Evolutionary conservation across 2,888 invertebrate genomes (phyloP), one percentile per base, ranked within the genome.

Genomic region (Eremobia ochroleuca): DNA sequence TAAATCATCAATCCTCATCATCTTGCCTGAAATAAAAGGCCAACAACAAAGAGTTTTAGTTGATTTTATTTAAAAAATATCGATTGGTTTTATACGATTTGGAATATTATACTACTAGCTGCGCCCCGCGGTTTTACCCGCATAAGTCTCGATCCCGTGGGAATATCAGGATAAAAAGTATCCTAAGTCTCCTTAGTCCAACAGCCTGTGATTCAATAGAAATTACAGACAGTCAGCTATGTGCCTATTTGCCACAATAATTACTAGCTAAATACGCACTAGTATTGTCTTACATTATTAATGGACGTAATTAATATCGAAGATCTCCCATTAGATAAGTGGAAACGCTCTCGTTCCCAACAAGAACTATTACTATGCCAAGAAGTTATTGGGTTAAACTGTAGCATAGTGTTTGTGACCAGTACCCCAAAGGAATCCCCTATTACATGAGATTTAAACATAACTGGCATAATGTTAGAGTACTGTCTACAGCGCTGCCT

Each of bases 321-420:
- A 71, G 85, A 79, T 84, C 61, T 64, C 34, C 66, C 58, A 52
- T 31, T 21, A 58, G 81, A 81, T 81, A 84, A 67, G 13, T 40
- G 11, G 25, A 64, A 49, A 31, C n/a, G 58, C 37, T 11, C 37
- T 81, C 13, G n/a, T 52, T 52, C n/a, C 21, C 25, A 49, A 49
- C 66, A 34, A 55, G 65, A 25, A 61, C 31, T n/a, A 25, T 11
- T 25, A 25, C 31, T 70, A 13, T 61, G 31, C 25, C 40, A 40
- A 59, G 18, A 25, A 79, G 18, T 65, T 78, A 78, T 59, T 55
- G 40, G 34, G 8, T 59, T 59, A 59, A 59, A 55, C 13, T 68
- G 21, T 46, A 82, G 34, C 28, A 2, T 37, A 21, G 21, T 73
- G 40, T 58, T 40, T 52, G 4, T 25, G 52, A 4, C 52, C 40